These are phyloP conservation scores for Eumaeus atala DNA, from an alignment of 1,140 invertebrate genomes.

Conservation along the genomic window DNA sequence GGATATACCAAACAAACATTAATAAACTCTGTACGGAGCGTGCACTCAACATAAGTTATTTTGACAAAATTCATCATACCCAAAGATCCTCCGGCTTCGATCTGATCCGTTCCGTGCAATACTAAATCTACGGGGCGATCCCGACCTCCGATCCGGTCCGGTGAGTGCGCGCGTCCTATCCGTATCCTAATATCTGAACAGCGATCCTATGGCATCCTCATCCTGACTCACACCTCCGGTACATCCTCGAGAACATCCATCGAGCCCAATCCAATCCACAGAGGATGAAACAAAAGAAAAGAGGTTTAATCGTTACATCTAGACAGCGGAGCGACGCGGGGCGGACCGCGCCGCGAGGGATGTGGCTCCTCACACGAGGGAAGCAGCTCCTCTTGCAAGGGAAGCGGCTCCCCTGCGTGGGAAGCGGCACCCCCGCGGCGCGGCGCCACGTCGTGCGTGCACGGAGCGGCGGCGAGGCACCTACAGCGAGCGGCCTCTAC, in stretches of 20 bases:
- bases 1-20: slow-evolving; percentile 55
- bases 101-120: slow-evolving; percentile 26
- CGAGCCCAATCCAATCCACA: slow-evolving; percentile 55
- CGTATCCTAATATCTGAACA: slow-evolving; percentile 30
- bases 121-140: slow-evolving; percentile 25
- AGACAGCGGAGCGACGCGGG: neutral
- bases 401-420: neutral
- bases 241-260: slow-evolving; percentile 60
- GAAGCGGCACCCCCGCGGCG: neutral
- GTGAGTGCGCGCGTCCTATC: slow-evolving; percentile 30
- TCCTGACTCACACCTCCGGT: slow-evolving; percentile 48
- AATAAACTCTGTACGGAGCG: slow-evolving; percentile 46
- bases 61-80: slow-evolving; percentile 66
- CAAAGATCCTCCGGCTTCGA: slow-evolving; percentile 42
- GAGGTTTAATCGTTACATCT: slow-evolving; percentile 48
- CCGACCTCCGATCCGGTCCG: slow-evolving; percentile 38
- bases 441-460: no score
- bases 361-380: neutral
- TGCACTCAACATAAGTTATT: slow-evolving; percentile 63
- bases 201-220: slow-evolving; percentile 38
- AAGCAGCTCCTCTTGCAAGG: neutral
- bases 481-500: no score
- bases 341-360: slow-evolving; percentile 7
- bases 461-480: no score
- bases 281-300: slow-evolving; percentile 73